phyloP scores from a whole-genome alignment of 2,113 vertebrate species.

The Trachemys scripta region DNA sequence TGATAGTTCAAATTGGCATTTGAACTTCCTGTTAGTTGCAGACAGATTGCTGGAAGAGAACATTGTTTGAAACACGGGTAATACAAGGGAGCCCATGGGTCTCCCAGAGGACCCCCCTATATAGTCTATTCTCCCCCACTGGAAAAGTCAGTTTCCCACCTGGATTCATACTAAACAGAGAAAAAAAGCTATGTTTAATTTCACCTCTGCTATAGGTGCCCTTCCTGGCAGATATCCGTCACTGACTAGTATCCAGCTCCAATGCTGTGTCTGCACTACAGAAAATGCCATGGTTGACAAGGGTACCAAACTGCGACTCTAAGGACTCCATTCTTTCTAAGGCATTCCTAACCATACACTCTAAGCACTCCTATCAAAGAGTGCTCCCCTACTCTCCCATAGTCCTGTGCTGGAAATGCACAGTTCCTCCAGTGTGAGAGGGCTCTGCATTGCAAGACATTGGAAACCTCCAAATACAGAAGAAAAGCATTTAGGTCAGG shows the following conservation, averaged over 20 bases:
- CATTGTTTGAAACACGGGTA: neutral
- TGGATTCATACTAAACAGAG: neutral
- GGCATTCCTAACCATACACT: neutral
- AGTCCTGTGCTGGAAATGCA: neutral
- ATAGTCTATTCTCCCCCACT: neutral
- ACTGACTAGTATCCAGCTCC: neutral
- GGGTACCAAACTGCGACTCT: neutral
- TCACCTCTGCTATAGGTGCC: neutral
- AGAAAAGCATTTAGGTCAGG: neutral
- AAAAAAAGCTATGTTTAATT: neutral
- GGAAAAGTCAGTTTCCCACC: neutral
- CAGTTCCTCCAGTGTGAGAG: neutral
- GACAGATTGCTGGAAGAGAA: neutral
- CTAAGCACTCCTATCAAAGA: neutral
- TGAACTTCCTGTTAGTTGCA: neutral
- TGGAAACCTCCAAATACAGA: neutral
- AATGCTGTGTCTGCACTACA: neutral
- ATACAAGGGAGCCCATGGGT: neutral
- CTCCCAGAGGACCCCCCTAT: neutral
- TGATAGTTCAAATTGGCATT: neutral
- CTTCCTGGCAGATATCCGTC: neutral
- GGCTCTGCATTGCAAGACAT: neutral
- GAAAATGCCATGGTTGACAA: neutral
- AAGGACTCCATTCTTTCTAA: neutral
- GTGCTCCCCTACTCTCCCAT: neutral